These are phyloP conservation scores for Tadarida brasiliensis DNA, from an alignment of 2,797 vertebrate genomes.

Conservation along the genomic window DNA sequence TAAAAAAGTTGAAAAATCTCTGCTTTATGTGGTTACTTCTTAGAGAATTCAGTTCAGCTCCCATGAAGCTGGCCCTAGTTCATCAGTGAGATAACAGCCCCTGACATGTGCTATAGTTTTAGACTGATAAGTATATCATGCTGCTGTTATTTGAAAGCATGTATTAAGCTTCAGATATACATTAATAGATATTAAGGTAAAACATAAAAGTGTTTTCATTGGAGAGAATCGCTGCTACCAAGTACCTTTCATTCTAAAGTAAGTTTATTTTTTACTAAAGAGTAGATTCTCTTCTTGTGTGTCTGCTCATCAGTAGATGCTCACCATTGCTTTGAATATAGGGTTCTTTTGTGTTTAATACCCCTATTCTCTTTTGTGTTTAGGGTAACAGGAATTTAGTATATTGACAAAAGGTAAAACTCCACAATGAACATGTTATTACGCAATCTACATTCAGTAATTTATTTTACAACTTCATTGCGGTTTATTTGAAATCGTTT, in stretches of 20 bases:
- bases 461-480: constrained; percentile 21
- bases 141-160: constrained; percentile 54
- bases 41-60: constrained; percentile 34
- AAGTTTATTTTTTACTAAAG: neutral
- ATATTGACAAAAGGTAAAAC: constrained; percentile 8
- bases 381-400: neutral
- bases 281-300: constrained; percentile 31
- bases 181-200: constrained; percentile 40
- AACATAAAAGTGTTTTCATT: constrained; percentile 56
- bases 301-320: neutral
- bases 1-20: neutral
- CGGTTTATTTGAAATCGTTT: constrained; percentile 38
- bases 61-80: neutral
- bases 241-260: constrained; percentile 43
- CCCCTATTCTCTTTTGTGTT: constrained; percentile 26
- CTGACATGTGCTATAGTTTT: constrained; percentile 4
- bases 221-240: constrained; percentile 10
- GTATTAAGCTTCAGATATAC: constrained; percentile 41
- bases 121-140: neutral
- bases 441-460: neutral
- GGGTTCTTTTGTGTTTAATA: constrained; percentile 59
- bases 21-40: constrained; percentile 14
- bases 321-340: constrained; percentile 49
- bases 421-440: neutral
- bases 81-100: neutral